Base-by-base conservation (phyloP, 2,888 invertebrate genomes). In the Nudaria mundana region DNA sequence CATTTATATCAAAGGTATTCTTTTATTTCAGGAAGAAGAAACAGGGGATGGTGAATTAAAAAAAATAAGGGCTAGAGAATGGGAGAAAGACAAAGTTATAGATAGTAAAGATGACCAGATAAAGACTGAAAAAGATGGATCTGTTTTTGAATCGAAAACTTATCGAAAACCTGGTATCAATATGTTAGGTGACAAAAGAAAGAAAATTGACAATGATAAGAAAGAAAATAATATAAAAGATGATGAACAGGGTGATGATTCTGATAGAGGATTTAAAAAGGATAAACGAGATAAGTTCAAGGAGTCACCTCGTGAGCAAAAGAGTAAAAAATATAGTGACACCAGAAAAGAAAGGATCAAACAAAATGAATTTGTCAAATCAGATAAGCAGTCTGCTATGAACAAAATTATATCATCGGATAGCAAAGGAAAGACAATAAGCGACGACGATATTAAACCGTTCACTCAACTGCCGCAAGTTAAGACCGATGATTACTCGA, bases 391-490 rank as follows among this genome's bases (percentile, higher is more conserved):
- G 55, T 68, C 78, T 4, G 75, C 60, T 13, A 75, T 82, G 32
- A 82, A 66, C 50, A 86, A 81, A 72, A 76, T 78, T 14, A 73
- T 78, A 63, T 74, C 76, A 26, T 64, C 79, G 32, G 86, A 85
- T 39, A 69, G 62, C 30, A 89, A 79, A 72, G 59, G 62, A 1
- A 89, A 83, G 61, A 63, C 70, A 23, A 62, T 79, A 11, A 86
- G 84, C 40, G 52, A 60, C 59, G 83, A 84, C 55, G 83, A 89
- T 48, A 89, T 89, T 22, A 89, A 88, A 64, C 89, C 89, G 1
- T 89, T 89, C 38, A 89, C 89, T 29, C 88, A 89, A 61, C 61
- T 87, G 37, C 89, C 89, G 4, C 86, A 89, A 55, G 86, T 89
- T 1, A 89, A 89, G 63, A 85, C 87, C 42, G 87, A 89, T 52